A percentile compares a stretch with the other conserved stretches of the same genome.
phyloP scores from a whole-genome alignment of 2,888 invertebrate genomes.

The Fabriciana adippe region DNA sequence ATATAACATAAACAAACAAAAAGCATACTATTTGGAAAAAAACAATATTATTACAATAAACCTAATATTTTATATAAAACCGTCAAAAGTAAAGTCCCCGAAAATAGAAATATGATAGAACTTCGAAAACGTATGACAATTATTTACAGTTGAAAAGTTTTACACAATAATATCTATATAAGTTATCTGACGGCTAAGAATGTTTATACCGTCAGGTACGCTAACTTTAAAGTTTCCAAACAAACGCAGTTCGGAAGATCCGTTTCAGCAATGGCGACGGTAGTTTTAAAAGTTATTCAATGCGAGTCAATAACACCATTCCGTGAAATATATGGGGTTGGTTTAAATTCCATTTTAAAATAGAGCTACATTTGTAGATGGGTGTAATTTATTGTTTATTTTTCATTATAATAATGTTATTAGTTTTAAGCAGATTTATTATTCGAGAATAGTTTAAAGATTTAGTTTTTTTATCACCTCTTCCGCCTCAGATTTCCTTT shows the following conservation, averaged over 20 bases:
- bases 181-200: slow-evolving; percentile 39
- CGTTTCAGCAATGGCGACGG: slow-evolving; percentile 46
- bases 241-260: slow-evolving; percentile 47
- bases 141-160: slow-evolving; percentile 12
- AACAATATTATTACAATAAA: too few relatives aligned
- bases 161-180: slow-evolving; percentile 23
- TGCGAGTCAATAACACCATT: slow-evolving; percentile 76
- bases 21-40: too few relatives aligned
- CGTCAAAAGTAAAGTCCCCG: not conserved
- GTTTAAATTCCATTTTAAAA: slow-evolving; percentile 48
- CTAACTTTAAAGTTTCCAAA: slow-evolving; percentile 47
- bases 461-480: too few relatives aligned
- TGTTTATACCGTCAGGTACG: slow-evolving; percentile 46
- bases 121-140: slow-evolving; percentile 13
- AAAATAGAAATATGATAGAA: not conserved
- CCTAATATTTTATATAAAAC: too few relatives aligned
- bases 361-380: slow-evolving; percentile 45
- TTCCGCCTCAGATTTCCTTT: too few relatives aligned
- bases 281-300: slow-evolving; percentile 61
- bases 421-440: not conserved
- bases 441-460: too few relatives aligned
- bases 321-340: slow-evolving; percentile 59
- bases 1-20: not conserved
- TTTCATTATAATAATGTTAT: not conserved
- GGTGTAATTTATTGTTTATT: slow-evolving; percentile 35